Conservation (phyloP, 2,888 invertebrate genomes). For the Apeira syringaria region DNA sequence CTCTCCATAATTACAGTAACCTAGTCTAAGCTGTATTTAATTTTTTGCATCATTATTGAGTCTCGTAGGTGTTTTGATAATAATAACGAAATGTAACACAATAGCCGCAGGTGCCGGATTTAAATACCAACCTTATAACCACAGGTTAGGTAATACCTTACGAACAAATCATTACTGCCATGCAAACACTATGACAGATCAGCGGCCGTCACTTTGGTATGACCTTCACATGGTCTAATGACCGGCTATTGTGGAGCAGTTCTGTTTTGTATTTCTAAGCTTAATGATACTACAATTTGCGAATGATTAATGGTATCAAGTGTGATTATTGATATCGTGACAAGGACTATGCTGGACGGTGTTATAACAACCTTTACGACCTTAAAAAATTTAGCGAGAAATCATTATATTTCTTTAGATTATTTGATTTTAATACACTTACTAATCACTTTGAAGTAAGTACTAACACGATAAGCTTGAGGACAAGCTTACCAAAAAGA, state of each 20-base stretch:
- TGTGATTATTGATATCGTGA: constrained; percentile 18
- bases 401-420: no score
- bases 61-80: not conserved
- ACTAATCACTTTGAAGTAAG: no score
- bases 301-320: constrained; percentile 29
- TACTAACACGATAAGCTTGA: no score
- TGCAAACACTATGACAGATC: constrained; percentile 42
- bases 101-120: constrained; percentile 28
- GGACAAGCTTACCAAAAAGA: no score
- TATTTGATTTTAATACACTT: no score
- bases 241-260: constrained; percentile 28
- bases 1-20: no score
- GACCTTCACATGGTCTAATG: constrained; percentile 32
- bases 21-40: no score
- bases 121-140: constrained; percentile 30
- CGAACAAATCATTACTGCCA: constrained; percentile 39
- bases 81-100: constrained; percentile 5
- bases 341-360: constrained; percentile 30
- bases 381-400: no score
- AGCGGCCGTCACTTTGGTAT: constrained; percentile 9
- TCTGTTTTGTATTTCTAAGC: constrained; percentile 30
- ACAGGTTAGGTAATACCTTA: no score
- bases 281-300: constrained; percentile 38
- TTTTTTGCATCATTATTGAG: no score
- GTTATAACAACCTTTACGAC: no score